phyloP scores from a whole-genome alignment of 2,888 invertebrate species.

The Spisula subtruncata region DNA sequence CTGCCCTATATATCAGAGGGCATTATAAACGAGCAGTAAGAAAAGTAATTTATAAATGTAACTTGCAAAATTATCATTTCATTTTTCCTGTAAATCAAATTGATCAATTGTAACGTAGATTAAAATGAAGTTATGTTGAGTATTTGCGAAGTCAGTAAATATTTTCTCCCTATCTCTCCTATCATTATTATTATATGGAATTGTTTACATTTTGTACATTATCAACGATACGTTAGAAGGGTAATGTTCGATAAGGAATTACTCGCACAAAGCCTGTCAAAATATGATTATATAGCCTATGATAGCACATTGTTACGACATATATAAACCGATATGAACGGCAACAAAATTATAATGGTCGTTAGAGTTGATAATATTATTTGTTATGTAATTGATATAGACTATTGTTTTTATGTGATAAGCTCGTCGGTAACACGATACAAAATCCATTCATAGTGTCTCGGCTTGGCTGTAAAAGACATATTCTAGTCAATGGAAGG shows the following conservation, averaged over 20 bases:
- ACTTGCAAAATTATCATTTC: background rate
- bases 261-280: constrained; percentile 32
- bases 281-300: constrained; percentile 22
- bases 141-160: constrained; percentile 6
- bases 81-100: background rate
- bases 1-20: too few species aligned
- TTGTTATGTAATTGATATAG: constrained; percentile 35
- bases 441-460: constrained; percentile 4
- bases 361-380: constrained; percentile 33
- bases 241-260: constrained; percentile 11
- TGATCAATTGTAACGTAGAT: background rate
- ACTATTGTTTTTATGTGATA: constrained; percentile 23
- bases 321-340: background rate
- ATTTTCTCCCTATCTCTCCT: background rate
- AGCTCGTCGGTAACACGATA: constrained; percentile 13
- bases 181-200: constrained; percentile 7
- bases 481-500: constrained; percentile 12
- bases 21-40: too few species aligned
- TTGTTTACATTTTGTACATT: constrained; percentile 21
- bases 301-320: constrained; percentile 5
- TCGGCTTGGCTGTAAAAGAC: background rate
- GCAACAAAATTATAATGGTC: background rate
- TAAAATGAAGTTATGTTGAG: background rate
- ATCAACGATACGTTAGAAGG: background rate
- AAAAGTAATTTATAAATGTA: too few species aligned